Conservation (phyloP, 1,140 invertebrate genomes). For the Doryteuthis pealeii region DNA sequence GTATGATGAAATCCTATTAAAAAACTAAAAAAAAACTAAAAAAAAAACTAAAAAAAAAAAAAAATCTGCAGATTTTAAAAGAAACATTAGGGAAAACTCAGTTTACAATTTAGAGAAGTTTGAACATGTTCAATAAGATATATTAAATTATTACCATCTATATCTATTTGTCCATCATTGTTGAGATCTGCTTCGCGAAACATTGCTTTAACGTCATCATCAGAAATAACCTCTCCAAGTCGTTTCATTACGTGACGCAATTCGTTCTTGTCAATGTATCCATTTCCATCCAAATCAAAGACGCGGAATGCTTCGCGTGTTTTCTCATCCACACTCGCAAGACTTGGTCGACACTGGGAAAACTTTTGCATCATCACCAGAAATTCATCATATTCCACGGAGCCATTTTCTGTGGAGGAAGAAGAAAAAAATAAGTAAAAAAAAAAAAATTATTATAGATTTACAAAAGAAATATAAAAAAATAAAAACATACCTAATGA, state of each 20-base stretch:
- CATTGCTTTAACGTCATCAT: constrained; percentile 50
- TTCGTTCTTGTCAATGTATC: constrained; percentile 55
- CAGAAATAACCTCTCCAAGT: constrained; percentile 49
- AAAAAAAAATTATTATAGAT: not conserved
- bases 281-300: constrained; percentile 57
- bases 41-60: no score
- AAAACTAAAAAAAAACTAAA: no score
- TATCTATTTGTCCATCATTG: constrained; percentile 54
- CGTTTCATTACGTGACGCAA: constrained; percentile 50
- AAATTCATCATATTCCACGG: constrained; percentile 54
- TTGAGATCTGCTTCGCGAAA: constrained; percentile 53
- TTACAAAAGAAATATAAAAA: not conserved
- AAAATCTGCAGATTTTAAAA: no score
- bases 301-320: constrained; percentile 49
- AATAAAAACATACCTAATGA: not conserved
- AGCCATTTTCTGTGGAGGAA: constrained; percentile 48
- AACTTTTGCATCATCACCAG: constrained; percentile 47
- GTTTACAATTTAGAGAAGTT: no score
- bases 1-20: no score
- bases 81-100: no score
- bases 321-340: constrained; percentile 31
- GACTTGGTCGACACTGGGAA: constrained; percentile 16
- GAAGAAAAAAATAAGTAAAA: not conserved
- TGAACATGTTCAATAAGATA: no score
- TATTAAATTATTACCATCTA: constrained; percentile 37